Conservation (phyloP, 2,888 invertebrate genomes). For the Cynaeus angustus region DNA sequence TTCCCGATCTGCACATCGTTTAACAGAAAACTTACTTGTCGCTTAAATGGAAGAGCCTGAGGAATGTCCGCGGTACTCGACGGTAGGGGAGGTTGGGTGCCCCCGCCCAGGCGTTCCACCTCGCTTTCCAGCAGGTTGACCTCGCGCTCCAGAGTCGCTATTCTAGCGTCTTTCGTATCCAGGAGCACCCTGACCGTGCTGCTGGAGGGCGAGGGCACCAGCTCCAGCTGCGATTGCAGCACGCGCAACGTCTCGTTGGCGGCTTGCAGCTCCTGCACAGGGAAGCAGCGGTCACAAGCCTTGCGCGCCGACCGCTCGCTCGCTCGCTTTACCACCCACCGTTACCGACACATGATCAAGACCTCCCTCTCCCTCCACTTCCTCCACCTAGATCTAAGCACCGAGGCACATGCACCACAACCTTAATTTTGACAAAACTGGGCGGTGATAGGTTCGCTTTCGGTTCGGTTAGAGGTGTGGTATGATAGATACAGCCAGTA, state of each 20-base stretch:
- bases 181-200: slow-evolving; percentile 86
- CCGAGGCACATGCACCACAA: slow-evolving; percentile 32
- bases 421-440: slow-evolving; percentile 19
- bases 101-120: slow-evolving; percentile 74
- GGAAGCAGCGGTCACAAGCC: slow-evolving; percentile 66
- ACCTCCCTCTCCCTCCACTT: slow-evolving; percentile 37
- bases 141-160: slow-evolving; percentile 90
- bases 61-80: slow-evolving; percentile 72
- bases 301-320: slow-evolving; percentile 61
- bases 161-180: slow-evolving; percentile 91
- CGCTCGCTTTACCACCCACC: slow-evolving; percentile 64
- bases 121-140: slow-evolving; percentile 86
- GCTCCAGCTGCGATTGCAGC: slow-evolving; percentile 86
- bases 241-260: slow-evolving; percentile 89
- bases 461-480: slow-evolving; percentile 31
- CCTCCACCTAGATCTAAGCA: slow-evolving; percentile 24
- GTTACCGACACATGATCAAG: slow-evolving; percentile 64
- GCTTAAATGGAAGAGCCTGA: slow-evolving; percentile 79
- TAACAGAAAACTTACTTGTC: slow-evolving; percentile 90
- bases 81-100: slow-evolving; percentile 70
- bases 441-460: slow-evolving; percentile 19
- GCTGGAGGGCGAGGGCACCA: slow-evolving; percentile 78
- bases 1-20: slow-evolving; percentile 86
- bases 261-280: slow-evolving; percentile 85
- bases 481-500: slow-evolving; percentile 49